Percentiles rank a stretch among this genome's conserved stretches.
Evolutionary conservation across 2,113 vertebrate species (phyloP).

Genomic region (Symphodus melops): DNA sequence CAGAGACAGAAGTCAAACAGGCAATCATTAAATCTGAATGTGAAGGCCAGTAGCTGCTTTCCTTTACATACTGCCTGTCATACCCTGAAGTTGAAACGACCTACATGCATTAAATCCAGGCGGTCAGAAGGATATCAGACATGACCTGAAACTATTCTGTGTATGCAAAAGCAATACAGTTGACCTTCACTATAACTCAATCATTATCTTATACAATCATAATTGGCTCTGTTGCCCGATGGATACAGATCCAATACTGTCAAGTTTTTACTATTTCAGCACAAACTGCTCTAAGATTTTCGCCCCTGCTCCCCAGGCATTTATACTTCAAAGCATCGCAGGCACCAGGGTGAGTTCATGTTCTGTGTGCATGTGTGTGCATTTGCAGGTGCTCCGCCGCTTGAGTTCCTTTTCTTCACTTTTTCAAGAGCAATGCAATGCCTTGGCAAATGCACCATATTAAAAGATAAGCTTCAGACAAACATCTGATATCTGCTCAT

Average conservation of each 20-base stretch:
- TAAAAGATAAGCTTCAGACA: constrained; percentile 1
- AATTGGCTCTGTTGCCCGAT: background rate
- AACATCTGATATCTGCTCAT: background rate
- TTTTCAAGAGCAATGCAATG: background rate
- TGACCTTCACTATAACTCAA: background rate
- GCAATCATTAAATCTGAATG: too few relatives aligned
- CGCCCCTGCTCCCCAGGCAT: background rate
- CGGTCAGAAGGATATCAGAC: too few relatives aligned
- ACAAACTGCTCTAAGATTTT: background rate
- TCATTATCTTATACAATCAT: constrained; percentile 2
- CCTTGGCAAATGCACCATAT: background rate
- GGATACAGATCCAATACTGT: background rate
- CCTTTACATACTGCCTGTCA: too few relatives aligned
- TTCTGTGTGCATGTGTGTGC: background rate
- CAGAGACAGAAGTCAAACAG: too few relatives aligned
- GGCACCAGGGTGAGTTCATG: background rate
- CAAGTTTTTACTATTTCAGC: background rate
- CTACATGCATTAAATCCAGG: too few relatives aligned
- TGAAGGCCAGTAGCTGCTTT: too few relatives aligned
- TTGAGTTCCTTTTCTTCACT: background rate
- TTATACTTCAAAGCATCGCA: constrained; percentile 9
- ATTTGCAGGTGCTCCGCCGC: background rate
- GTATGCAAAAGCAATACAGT: background rate
- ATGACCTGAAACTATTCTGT: too few relatives aligned
- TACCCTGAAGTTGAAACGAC: too few relatives aligned